phyloP scores from a whole-genome alignment of 2,888 invertebrate species.

The Eristalinus aeneus region DNA sequence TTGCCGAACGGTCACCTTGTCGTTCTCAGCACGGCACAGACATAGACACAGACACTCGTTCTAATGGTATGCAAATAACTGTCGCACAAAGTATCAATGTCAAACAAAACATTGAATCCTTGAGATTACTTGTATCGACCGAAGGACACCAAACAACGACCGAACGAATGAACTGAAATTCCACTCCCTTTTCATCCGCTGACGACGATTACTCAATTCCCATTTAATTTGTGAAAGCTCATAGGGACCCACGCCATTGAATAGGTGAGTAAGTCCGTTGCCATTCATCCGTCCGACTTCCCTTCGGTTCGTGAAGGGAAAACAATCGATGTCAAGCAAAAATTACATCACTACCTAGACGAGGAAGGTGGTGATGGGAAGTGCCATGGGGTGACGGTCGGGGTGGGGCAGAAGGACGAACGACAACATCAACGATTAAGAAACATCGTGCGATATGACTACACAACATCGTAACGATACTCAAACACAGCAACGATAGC shows the following conservation, averaged over 20 bases:
- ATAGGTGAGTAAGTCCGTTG: not conserved
- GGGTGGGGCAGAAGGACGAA: not conserved
- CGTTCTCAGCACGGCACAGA: not conserved
- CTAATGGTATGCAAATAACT: constrained; percentile 53
- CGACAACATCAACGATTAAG: constrained; percentile 47
- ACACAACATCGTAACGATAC: constrained; percentile 16
- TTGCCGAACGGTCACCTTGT: constrained; percentile 24
- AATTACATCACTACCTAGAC: constrained; percentile 48
- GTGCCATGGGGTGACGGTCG: not conserved
- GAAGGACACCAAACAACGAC: constrained; percentile 29
- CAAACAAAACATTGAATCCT: constrained; percentile 17
- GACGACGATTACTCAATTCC: constrained; percentile 30
- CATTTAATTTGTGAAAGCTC: constrained; percentile 40
- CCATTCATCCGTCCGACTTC: not conserved
- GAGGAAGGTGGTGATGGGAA: constrained; percentile 5
- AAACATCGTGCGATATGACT: constrained; percentile 11
- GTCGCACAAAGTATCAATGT: constrained; percentile 42
- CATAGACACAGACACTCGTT: not conserved
- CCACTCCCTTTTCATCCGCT: constrained; percentile 25
- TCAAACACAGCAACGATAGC: constrained; percentile 3
- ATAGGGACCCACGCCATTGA: not conserved
- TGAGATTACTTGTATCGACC: not conserved
- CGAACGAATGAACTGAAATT: not conserved
- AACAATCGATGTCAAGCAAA: constrained; percentile 43
- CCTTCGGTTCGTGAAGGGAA: not conserved